A percentile compares a stretch with the other conserved stretches of the same genome.
Conservation (phyloP, 2,113 vertebrate species). For the Sigmodon hispidus region DNA sequence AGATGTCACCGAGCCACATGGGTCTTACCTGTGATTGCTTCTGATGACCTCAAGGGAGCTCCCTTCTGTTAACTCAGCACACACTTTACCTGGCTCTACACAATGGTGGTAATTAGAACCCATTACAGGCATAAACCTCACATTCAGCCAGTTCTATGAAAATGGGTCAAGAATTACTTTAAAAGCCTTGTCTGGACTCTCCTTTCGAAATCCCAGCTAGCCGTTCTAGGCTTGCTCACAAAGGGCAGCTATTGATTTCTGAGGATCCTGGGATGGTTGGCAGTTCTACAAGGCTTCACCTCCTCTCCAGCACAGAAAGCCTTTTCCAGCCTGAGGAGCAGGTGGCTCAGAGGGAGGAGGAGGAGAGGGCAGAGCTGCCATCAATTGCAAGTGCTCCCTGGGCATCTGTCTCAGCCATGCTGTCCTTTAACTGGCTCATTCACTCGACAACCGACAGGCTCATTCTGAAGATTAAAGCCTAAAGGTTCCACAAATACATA, state of each 20-base stretch:
- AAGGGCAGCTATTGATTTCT: neutral
- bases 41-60: neutral
- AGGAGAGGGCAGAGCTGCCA: no score
- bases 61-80: neutral
- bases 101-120: conserved; percentile 26
- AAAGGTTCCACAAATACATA: neutral
- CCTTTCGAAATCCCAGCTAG: neutral
- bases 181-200: conserved; percentile 49
- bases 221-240: neutral
- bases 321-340: neutral
- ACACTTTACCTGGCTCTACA: conserved; percentile 4
- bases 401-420: neutral
- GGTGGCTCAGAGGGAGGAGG: neutral
- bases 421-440: neutral
- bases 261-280: neutral
- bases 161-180: conserved; percentile 49
- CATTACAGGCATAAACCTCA: conserved; percentile 28
- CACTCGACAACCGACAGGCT: accelerated
- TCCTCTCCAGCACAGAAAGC: neutral
- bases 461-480: neutral
- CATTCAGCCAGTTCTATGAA: neutral
- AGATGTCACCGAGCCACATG: neutral
- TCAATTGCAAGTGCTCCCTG: neutral
- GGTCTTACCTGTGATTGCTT: neutral
- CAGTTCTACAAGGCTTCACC: neutral